Conservation (phyloP, 2,113 vertebrate species). For the Chlamydotis undulata region DNA sequence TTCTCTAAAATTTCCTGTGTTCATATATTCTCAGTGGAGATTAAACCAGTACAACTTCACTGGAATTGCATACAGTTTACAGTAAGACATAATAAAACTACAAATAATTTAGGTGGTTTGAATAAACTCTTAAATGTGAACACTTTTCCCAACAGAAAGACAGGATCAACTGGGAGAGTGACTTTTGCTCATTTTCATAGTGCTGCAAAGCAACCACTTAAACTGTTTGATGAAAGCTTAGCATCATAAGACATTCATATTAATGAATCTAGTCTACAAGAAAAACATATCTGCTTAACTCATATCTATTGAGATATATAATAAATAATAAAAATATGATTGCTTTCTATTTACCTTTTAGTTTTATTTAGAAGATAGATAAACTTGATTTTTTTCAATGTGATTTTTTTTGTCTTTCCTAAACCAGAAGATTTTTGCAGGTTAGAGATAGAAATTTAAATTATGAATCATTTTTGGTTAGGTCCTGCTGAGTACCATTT, state of each 20-base stretch:
- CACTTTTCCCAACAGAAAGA: fast-evolving
- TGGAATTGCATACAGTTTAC: not conserved
- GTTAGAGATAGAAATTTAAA: not conserved
- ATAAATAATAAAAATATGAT: not conserved
- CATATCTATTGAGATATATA: not conserved
- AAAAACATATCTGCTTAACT: not conserved
- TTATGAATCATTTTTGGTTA: not conserved
- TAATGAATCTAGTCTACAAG: not conserved
- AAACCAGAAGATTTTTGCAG: not conserved
- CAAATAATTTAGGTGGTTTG: not conserved
- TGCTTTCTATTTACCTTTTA: not conserved
- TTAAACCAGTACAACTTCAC: not conserved
- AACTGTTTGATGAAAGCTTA: not conserved
- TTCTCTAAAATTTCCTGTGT: not conserved
- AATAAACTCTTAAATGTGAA: not conserved
- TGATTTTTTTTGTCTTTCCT: not conserved
- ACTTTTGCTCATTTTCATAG: not conserved
- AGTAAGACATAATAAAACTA: not conserved
- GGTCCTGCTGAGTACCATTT: not conserved
- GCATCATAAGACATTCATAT: not conserved
- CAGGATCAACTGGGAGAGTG: not conserved
- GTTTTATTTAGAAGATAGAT: not conserved
- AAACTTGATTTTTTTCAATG: not conserved
- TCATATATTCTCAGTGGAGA: not conserved
- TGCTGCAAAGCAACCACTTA: not conserved